Conservation (phyloP, 2,113 vertebrate species). For the Hystrix cristata region DNA sequence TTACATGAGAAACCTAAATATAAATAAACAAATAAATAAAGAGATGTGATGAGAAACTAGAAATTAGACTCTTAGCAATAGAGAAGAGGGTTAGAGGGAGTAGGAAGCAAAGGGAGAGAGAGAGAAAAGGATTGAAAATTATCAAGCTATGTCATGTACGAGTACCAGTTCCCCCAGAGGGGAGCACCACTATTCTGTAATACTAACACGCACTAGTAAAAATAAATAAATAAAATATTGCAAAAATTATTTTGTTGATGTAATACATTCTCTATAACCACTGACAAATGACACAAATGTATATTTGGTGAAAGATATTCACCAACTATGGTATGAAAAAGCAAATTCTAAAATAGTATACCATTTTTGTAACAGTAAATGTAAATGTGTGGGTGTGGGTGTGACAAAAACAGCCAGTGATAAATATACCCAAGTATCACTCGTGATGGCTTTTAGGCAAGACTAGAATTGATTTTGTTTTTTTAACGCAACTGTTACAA, state of each 20-base stretch:
- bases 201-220: not conserved
- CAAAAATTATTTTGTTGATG: not conserved
- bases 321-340: conserved; percentile 27
- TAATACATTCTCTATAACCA: not conserved
- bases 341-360: conserved; percentile 30
- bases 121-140: not conserved
- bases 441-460: not conserved
- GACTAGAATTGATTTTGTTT: not conserved
- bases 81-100: not conserved
- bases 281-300: conserved; percentile 3
- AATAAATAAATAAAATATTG: not conserved
- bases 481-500: not conserved
- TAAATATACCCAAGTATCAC: conserved; percentile 26
- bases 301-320: not conserved
- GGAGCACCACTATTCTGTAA: not conserved
- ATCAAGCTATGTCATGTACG: not conserved
- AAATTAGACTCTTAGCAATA: not conserved
- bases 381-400: not conserved
- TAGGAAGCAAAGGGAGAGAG: not conserved
- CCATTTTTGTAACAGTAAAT: conserved; percentile 18
- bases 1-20: not conserved
- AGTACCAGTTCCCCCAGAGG: not conserved
- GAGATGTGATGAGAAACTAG: not conserved
- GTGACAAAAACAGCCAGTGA: not conserved
- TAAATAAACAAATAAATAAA: not conserved